Percentiles rank a stretch among this genome's conserved stretches.
These are phyloP conservation scores for Pyxicephalus adspersus DNA, from an alignment of 2,113 vertebrate genomes.

Conservation along the genomic window DNA sequence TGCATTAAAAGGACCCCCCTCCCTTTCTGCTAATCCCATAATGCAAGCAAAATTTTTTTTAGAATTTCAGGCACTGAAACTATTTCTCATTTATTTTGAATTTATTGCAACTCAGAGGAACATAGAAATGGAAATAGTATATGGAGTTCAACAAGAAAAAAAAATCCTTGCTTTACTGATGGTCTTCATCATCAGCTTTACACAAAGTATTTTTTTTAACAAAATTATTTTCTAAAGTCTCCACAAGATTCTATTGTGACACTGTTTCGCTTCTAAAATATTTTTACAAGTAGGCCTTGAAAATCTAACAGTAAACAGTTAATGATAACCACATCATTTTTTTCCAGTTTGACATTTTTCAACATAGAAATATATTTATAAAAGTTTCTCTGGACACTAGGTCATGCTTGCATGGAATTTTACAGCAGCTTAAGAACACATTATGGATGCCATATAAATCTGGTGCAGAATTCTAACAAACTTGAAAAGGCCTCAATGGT, in stretches of 20 bases:
- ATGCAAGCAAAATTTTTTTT: conserved; percentile 57
- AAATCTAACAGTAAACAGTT: conserved; percentile 46
- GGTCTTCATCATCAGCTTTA: conserved; percentile 24
- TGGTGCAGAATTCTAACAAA: conserved; percentile 66
- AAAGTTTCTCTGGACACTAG: conserved; percentile 65
- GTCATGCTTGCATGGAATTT: conserved; percentile 65
- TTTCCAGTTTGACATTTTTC: conserved; percentile 63
- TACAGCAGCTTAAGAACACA: conserved; percentile 70
- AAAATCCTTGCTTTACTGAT: conserved; percentile 11
- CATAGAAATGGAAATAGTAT: conserved; percentile 59
- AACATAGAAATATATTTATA: conserved; percentile 64
- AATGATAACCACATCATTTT: background rate
- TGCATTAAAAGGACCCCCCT: conserved; percentile 53
- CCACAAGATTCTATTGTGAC: conserved; percentile 28
- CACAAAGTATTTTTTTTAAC: conserved; percentile 13
- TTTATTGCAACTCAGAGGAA: conserved; percentile 64
- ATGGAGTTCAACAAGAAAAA: conserved; percentile 60
- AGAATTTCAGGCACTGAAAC: conserved; percentile 62
- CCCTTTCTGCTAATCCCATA: conserved; percentile 55
- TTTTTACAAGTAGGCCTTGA: conserved; percentile 32
- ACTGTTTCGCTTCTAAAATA: conserved; percentile 25
- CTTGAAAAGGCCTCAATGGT: conserved; percentile 64
- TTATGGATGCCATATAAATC: conserved; percentile 65
- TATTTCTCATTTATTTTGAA: conserved; percentile 57
- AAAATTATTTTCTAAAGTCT: conserved; percentile 12